phyloP scores from a whole-genome alignment of 1,140 invertebrate species.

The Drosophila seguyi region DNA sequence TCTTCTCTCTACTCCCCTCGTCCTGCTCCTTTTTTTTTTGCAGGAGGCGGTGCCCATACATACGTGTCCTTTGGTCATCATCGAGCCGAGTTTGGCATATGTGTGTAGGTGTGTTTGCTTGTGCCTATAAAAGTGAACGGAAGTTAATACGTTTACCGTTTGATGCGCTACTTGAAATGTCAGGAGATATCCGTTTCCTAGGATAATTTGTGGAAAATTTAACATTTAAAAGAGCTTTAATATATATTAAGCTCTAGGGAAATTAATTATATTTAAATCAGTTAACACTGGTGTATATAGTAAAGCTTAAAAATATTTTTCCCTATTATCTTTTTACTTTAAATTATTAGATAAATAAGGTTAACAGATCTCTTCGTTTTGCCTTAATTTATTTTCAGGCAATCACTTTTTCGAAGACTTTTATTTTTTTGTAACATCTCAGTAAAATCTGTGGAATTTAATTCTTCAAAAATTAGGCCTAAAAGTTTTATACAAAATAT shows the following conservation, averaged over 20 bases:
- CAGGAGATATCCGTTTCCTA: background rate
- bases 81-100: constrained; percentile 55
- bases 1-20: background rate
- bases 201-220: background rate
- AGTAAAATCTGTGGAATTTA: too few species aligned
- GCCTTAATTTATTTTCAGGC: too few species aligned
- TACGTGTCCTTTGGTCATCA: constrained; percentile 54
- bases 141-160: constrained; percentile 81
- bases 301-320: too few species aligned
- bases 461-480: background rate
- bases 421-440: too few species aligned
- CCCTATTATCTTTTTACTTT: too few species aligned
- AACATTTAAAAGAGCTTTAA: background rate
- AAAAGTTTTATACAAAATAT: background rate
- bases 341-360: too few species aligned
- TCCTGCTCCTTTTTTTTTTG: background rate
- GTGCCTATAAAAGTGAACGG: constrained; percentile 77
- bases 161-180: constrained; percentile 17
- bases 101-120: constrained; percentile 43
- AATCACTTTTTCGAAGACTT: too few species aligned
- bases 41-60: constrained; percentile 33
- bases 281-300: too few species aligned
- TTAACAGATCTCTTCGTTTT: background rate
- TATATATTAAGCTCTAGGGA: background rate
- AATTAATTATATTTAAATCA: too few species aligned